A percentile compares a stretch with the other conserved stretches of the same genome.
Evolutionary conservation across 2,797 vertebrate species (phyloP).

Genomic region (Alcedo quadribrachys): DNA sequence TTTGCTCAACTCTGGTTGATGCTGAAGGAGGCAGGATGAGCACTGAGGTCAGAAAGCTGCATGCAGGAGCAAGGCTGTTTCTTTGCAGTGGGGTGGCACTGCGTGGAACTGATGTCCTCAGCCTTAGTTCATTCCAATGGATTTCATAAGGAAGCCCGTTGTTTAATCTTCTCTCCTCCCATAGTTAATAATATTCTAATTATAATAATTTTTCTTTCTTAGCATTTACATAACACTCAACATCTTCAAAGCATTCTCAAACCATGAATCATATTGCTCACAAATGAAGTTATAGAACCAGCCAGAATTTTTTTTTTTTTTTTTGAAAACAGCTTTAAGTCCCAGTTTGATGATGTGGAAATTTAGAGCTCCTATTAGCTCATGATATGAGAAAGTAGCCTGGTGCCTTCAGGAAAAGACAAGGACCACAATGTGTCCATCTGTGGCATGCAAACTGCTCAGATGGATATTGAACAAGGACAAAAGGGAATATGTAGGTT

Average conservation of each 20-base stretch:
- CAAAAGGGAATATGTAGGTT: background rate
- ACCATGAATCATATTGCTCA: slow-evolving; percentile 18
- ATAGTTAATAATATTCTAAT: slow-evolving; percentile 56
- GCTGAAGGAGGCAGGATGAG: background rate
- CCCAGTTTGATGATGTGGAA: background rate
- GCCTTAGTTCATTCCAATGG: background rate
- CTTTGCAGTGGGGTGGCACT: background rate
- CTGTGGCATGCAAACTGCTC: background rate
- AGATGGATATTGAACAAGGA: background rate
- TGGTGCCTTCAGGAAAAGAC: background rate
- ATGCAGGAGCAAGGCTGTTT: background rate
- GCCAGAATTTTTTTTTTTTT: background rate
- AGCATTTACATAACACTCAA: background rate
- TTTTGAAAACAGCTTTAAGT: background rate
- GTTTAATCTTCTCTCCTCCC: slow-evolving; percentile 37
- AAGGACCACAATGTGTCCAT: background rate
- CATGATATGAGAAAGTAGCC: background rate
- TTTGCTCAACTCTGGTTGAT: background rate
- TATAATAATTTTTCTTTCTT: slow-evolving; percentile 53
- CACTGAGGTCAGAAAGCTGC: background rate
- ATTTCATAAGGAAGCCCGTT: slow-evolving; percentile 33
- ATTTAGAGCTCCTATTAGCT: background rate
- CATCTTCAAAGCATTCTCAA: slow-evolving; percentile 51
- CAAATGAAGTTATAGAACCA: background rate
- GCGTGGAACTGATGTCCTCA: background rate